Evolutionary conservation across 2,113 vertebrate species (phyloP).

Genomic region (Clarias batrachus): DNA sequence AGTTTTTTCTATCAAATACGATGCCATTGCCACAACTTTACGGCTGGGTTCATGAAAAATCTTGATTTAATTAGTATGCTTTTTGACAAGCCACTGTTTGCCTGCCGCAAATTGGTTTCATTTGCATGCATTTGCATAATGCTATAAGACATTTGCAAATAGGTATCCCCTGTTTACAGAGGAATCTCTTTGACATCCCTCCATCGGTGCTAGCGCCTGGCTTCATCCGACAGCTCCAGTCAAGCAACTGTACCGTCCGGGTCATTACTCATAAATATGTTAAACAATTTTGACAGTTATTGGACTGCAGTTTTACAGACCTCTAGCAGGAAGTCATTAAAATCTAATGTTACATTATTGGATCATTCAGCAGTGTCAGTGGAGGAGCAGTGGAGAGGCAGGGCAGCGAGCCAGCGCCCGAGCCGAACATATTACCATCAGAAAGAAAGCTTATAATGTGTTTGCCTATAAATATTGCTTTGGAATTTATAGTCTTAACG

Average conservation of each 20-base stretch:
- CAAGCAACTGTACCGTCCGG: conserved; percentile 6
- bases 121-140: conserved; percentile 61
- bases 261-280: conserved; percentile 38
- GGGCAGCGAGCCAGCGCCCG: not conserved
- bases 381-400: not conserved
- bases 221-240: conserved; percentile 23
- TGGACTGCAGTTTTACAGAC: conserved; percentile 39
- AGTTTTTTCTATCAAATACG: not conserved
- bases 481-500: not conserved
- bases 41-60: conserved; percentile 18
- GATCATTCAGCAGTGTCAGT: conserved; percentile 37
- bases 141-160: conserved; percentile 42
- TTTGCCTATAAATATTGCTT: not conserved
- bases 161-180: conserved; percentile 57
- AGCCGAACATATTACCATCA: not conserved
- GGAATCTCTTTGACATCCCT: conserved; percentile 14
- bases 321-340: conserved; percentile 49
- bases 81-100: conserved; percentile 49
- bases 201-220: not conserved
- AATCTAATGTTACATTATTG: conserved; percentile 54
- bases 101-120: conserved; percentile 40
- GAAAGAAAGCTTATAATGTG: not conserved
- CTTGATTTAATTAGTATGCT: conserved; percentile 49
- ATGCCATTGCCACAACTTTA: not conserved
- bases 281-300: conserved; percentile 37